Evolutionary conservation across 2,888 invertebrate species (phyloP), one percentile per base, ranked within the genome.

Genomic region (Lissocephala sabroskyi): DNA sequence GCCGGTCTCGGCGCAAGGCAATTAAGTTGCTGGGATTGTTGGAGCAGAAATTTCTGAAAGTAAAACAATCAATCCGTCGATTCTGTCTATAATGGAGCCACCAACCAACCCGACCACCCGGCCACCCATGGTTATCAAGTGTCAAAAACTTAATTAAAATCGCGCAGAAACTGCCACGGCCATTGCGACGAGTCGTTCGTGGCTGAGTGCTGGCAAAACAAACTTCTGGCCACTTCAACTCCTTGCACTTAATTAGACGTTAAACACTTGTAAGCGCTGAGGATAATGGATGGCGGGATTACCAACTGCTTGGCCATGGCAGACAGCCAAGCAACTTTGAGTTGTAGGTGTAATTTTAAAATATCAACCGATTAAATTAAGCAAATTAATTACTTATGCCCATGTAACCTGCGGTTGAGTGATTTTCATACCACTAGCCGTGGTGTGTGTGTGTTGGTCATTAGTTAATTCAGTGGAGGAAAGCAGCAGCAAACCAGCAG

Each of bases 71-170:
- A n/a, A n/a, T n/a, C n/a, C n/a, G n/a, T n/a, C n/a, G n/a, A n/a
- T n/a, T n/a, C n/a, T n/a, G n/a, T n/a, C n/a, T n/a, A n/a, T n/a
- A n/a, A n/a, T n/a, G n/a, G n/a, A n/a, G n/a, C n/a, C n/a, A n/a
- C n/a, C n/a, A n/a, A n/a, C n/a, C n/a, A n/a, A n/a, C n/a, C n/a
- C n/a, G n/a, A n/a, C n/a, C n/a, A n/a, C n/a, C n/a, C n/a, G n/a
- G n/a, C n/a, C n/a, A n/a, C n/a, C n/a, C n/a, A n/a, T n/a, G n/a
- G n/a, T n/a, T n/a, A n/a, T n/a, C n/a, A 23, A 70, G 68, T 70
- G 68, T 70, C 74, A 70, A 73, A 73, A 76, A 73, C 76, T 62
- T 68, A 68, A 68, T 76, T 68, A 76, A 68, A 76, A 76, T 40
- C 62, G 65, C 65, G 53, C 62, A 73, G 58, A 43, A 55, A 52